A percentile compares a stretch with the other conserved stretches of the same genome.
Conservation (phyloP, 92 coral and sea anemone genomes). For the Phenganax subtilis region DNA sequence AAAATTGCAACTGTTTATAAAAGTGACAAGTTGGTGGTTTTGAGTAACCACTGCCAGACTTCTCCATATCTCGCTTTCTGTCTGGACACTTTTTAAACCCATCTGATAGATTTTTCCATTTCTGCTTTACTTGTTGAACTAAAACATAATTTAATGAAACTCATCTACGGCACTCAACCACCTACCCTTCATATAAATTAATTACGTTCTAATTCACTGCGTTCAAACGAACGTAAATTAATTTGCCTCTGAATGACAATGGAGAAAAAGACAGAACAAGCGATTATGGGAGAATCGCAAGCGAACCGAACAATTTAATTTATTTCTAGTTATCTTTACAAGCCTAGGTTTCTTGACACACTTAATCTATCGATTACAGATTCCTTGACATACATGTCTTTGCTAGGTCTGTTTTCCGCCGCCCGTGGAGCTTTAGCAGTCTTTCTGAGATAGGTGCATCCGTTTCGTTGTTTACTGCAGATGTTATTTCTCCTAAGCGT, state of each 20-base stretch:
- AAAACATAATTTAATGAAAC: not conserved
- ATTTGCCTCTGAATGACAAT: too few species aligned
- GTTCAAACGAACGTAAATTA: too few species aligned
- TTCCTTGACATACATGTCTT: too few species aligned
- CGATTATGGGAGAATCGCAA: too few species aligned
- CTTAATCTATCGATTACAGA: too few species aligned
- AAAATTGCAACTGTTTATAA: slow-evolving; percentile 17
- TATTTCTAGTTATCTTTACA: too few species aligned
- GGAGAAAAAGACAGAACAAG: too few species aligned
- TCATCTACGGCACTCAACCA: not conserved
- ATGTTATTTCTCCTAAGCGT: slow-evolving; percentile 7
- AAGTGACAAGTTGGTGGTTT: slow-evolving; percentile 23
- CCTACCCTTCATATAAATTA: not conserved
- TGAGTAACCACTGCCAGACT: slow-evolving; percentile 20
- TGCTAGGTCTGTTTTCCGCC: too few species aligned
- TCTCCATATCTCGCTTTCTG: slow-evolving; percentile 17
- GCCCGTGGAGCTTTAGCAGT: not conserved
- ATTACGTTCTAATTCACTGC: too few species aligned
- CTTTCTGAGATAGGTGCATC: not conserved
- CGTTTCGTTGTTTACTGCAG: not conserved
- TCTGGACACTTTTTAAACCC: slow-evolving; percentile 20
- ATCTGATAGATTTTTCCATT: slow-evolving; percentile 21
- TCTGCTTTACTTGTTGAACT: slow-evolving; percentile 19
- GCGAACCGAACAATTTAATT: too few species aligned
- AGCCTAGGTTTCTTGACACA: too few species aligned